Evolutionary conservation across 2,797 vertebrate genomes (phyloP).

Genomic region (Novumbra hubbsi): DNA sequence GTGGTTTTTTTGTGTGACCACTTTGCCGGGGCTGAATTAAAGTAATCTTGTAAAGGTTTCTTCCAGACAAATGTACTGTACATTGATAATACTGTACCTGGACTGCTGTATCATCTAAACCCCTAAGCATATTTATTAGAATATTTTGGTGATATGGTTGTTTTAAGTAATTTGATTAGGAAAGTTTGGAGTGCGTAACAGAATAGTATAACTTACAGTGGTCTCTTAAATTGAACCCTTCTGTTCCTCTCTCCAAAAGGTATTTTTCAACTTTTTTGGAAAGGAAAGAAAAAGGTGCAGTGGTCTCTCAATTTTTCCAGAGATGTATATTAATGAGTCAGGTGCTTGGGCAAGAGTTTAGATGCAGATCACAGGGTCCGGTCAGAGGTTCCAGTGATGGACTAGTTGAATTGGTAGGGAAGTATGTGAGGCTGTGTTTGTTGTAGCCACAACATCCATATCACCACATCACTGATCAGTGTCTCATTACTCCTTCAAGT

Average conservation of each 20-base stretch:
- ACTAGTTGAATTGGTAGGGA: conserved; percentile 2
- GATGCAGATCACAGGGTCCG: conserved; percentile 20
- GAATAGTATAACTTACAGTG: no score
- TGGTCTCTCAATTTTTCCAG: no score
- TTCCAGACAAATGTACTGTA: background rate
- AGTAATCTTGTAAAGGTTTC: background rate
- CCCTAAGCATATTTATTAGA: no score
- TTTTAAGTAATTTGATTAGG: no score
- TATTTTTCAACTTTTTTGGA: no score
- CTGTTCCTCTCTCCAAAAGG: no score
- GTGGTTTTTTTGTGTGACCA: conserved; percentile 15
- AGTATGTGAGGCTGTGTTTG: background rate
- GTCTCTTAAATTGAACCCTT: no score
- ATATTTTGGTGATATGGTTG: background rate
- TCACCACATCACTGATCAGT: background rate
- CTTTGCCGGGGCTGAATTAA: conserved; percentile 23
- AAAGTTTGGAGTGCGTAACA: no score
- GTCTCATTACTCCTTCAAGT: conserved; percentile 14
- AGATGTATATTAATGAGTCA: background rate
- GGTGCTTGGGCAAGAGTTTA: conserved; percentile 20
- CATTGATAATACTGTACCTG: background rate
- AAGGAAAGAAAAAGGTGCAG: no score
- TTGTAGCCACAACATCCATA: background rate
- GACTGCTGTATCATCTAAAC: background rate
- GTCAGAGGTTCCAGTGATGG: conserved; percentile 11